Base-by-base conservation (phyloP, 2,797 vertebrate species). In the Eutrigla gurnardus region DNA sequence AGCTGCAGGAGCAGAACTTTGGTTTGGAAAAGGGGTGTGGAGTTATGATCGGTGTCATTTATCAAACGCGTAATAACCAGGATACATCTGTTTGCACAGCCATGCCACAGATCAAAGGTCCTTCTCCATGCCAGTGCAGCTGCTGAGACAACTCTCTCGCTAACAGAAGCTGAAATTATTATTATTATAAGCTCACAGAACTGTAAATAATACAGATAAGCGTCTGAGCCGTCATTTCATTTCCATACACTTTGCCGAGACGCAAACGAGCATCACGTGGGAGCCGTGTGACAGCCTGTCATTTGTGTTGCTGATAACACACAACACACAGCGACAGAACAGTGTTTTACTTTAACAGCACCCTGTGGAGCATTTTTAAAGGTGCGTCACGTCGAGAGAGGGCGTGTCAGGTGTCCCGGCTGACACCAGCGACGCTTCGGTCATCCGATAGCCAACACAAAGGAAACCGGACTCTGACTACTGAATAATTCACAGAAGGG, bases 401-500 rank as follows among this genome's bases (percentile, higher is more conserved):
- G 82, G 74, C 58, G 86, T 81, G 89, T 84, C 86, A 74, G 70
- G 70, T 85, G 81, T 81, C 75, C 54, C 37, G 17, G 73, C 75
- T 73, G 82, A 85, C 85, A 88, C 15, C 59, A 60, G 36, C 35
- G 52, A 73, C 78, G 80, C 25, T 84, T 85, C 83, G 80, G 90
- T 86, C 89, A 94, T 71, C 78, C 46, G 91, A 95, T 91, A 88
- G 79, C 70, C 17, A 45, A 71, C 75, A 89, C 71, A 74, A 87
- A 89, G 73, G 92, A 89, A 94, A 92, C 90, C 10, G 49, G 89
- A 94, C 86, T 90, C 92, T 66, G 71, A 74, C 78, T 82, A 14
- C 72, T 95, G 83, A 95, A 96, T 95, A 90, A 95, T 96, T 95
- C 79, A 95, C 71, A 66, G 64, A 75, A 49, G 64, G 66, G 77